Evolutionary conservation across 2,113 vertebrate genomes (phyloP).

Genomic region (Gallinago media): DNA sequence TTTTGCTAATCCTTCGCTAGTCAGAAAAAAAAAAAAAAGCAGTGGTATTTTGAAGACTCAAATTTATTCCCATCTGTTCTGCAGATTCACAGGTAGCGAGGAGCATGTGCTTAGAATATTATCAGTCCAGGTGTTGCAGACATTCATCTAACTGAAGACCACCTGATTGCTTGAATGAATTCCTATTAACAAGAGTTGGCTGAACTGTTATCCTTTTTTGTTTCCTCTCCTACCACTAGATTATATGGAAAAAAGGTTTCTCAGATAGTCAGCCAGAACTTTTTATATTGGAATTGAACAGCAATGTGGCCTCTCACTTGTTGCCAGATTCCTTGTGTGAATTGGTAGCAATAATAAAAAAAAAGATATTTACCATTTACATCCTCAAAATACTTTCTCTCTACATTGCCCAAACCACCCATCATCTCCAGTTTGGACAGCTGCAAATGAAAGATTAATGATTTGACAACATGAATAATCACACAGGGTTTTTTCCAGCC

Average conservation of each 20-base stretch:
- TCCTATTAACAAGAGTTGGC: background rate
- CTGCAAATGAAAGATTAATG: background rate
- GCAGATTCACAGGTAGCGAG: background rate
- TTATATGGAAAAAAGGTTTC: background rate
- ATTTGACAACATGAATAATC: background rate
- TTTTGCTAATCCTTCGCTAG: background rate
- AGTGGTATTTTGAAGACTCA: background rate
- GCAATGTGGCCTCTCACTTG: background rate
- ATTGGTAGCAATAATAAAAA: background rate
- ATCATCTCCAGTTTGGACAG: background rate
- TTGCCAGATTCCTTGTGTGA: background rate
- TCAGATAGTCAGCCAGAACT: background rate
- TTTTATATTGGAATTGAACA: background rate
- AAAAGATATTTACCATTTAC: background rate
- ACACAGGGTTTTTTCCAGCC: accelerated
- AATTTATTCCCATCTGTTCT: background rate
- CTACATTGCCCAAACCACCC: background rate
- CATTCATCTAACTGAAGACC: background rate
- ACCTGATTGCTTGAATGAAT: background rate
- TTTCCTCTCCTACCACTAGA: background rate
- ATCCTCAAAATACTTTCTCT: background rate
- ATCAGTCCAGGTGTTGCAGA: accelerated
- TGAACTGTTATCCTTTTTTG: background rate
- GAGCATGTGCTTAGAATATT: background rate
- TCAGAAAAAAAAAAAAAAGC: background rate